Conservation (phyloP, 2,113 vertebrate genomes). For the Xenus cinereus region DNA sequence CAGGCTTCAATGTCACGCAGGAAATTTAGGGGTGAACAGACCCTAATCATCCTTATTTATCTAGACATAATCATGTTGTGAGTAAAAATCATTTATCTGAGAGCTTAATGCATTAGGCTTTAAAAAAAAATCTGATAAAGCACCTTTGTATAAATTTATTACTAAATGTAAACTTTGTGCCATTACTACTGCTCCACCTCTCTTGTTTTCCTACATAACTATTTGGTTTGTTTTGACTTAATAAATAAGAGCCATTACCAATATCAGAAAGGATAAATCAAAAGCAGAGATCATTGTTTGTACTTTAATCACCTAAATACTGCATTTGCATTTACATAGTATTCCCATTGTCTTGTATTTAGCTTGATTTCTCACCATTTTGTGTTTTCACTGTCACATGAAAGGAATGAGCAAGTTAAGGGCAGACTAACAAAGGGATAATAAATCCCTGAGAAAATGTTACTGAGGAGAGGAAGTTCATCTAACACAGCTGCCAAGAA, state of each 20-base stretch:
- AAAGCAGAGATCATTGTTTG: neutral
- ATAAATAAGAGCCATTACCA: neutral
- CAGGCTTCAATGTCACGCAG: neutral
- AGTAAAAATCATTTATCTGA: neutral
- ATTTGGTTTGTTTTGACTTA: neutral
- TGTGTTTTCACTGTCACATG: neutral
- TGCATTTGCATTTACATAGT: neutral
- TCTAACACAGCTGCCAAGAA: constrained; percentile 39
- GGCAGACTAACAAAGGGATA: constrained; percentile 1
- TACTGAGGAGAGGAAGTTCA: constrained; percentile 44
- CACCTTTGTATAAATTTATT: neutral
- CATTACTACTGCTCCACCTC: neutral
- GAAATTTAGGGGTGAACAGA: neutral
- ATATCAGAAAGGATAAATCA: neutral
- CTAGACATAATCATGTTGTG: neutral
- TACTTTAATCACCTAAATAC: neutral
- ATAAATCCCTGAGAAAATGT: constrained; percentile 58
- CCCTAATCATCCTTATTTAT: neutral
- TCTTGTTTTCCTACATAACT: neutral
- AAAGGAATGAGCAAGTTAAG: constrained; percentile 29
- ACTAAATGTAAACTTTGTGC: neutral
- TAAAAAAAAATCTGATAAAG: neutral
- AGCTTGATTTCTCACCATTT: neutral
- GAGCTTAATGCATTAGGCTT: neutral
- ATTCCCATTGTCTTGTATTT: neutral